Conservation (phyloP, 92 coral and sea anemone genomes). For the Porites cylindrica region DNA sequence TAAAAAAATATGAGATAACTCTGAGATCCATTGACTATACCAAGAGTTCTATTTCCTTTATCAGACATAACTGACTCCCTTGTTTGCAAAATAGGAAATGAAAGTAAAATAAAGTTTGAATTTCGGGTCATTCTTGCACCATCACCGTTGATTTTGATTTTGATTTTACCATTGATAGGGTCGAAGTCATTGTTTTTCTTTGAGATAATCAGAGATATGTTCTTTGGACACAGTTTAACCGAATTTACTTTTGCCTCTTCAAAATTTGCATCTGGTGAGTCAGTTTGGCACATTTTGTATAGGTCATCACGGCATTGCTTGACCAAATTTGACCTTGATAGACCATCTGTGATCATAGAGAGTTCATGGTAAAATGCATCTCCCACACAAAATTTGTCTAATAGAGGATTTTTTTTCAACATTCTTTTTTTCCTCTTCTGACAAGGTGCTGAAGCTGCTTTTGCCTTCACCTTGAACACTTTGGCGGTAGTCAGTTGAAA, state of each 20-base stretch:
- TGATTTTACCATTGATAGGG: slow-evolving; percentile 21
- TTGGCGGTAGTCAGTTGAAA: too few relatives aligned
- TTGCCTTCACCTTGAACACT: too few relatives aligned
- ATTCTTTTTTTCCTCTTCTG: slow-evolving; percentile 41
- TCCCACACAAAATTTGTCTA: slow-evolving; percentile 69
- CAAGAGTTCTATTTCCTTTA: slow-evolving; percentile 3
- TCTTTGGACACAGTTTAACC: slow-evolving; percentile 29
- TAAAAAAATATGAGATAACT: background rate
- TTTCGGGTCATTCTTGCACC: slow-evolving; percentile 63
- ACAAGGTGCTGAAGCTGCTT: background rate
- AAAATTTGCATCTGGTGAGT: slow-evolving; percentile 24
- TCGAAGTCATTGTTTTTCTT: slow-evolving; percentile 31
- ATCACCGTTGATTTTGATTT: slow-evolving; percentile 65
- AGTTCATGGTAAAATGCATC: slow-evolving; percentile 57
- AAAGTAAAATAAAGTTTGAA: slow-evolving; percentile 50
- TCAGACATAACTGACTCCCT: slow-evolving; percentile 1
- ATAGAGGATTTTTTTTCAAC: slow-evolving; percentile 37
- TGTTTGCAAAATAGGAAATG: slow-evolving; percentile 36
- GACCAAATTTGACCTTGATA: background rate
- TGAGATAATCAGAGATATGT: slow-evolving; percentile 16
- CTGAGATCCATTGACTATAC: slow-evolving; percentile 10
- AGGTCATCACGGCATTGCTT: slow-evolving; percentile 25
- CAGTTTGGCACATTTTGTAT: slow-evolving; percentile 47
- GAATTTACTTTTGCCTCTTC: slow-evolving; percentile 35
- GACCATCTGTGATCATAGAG: slow-evolving; percentile 14